Base-by-base conservation (phyloP, 2,113 vertebrate species). In the Alectura lathami region DNA sequence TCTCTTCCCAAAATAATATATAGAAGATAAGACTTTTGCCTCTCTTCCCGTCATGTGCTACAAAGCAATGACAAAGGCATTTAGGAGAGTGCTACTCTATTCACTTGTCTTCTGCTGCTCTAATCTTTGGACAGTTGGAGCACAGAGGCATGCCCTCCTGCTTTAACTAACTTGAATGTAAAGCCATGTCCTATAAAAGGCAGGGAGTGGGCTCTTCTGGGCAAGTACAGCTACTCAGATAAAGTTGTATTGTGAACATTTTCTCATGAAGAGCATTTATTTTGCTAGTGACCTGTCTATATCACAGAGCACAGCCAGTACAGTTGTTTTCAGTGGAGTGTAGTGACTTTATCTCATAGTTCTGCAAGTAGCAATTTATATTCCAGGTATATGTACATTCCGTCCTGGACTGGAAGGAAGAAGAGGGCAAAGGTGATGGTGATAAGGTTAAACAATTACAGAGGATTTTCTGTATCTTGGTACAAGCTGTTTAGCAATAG, bases 91-190 rank as follows among this genome's bases (percentile, higher is more conserved):
- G 63, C 16, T 50, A 22, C 43, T 89, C 8, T 51, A 9, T 70
- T 59, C 56, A 24, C 3, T 66, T 85, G 75, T 77, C 63, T 56
- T 38, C 32, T 0, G 0, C 32, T 23, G 3, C 7, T 56, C 34
- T 86, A 29, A 27, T 76, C 24, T 83, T 88, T 11, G 4, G 60
- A 45, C 26, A 72, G 32, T 3, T 40, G 32, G 16, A 81, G 9
- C 12, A 13, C 3, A 6, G 57, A 83, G 54, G 23, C 20, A 30
- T 13, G 13, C 26, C 26, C 9, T 83, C 21, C 50, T 81, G n/a
- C 66, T 66, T 78, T 53, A 78, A 69, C 45, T 48, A 17, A 60
- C 47, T 67, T 30, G 13, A 81, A 74, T n/a, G 32, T 24, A n/a
- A n/a, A n/a, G 22, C 34, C 1, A 0, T 26, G 14, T 43, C 30